Evolutionary conservation across 2,888 invertebrate genomes (phyloP).

Genomic region (Parelbella ahira): DNA sequence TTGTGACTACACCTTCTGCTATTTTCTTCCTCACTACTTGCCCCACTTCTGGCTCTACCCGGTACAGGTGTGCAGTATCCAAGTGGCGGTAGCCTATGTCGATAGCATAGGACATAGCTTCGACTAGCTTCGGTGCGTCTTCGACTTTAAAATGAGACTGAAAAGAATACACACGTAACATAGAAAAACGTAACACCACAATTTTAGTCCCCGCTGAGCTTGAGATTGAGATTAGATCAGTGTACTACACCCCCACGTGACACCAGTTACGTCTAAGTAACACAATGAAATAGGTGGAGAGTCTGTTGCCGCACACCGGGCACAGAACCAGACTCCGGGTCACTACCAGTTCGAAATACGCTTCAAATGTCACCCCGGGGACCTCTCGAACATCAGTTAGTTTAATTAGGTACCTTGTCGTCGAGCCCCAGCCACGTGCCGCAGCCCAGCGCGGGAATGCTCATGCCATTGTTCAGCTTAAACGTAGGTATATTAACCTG

Average conservation of each 20-base stretch:
- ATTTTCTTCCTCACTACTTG: conserved; percentile 82
- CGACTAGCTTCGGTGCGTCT: conserved; percentile 52
- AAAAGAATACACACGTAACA: no score
- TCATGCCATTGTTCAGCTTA: conserved; percentile 54
- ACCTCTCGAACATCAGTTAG: no score
- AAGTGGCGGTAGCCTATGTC: conserved; percentile 88
- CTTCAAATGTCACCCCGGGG: neutral
- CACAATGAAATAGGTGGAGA: no score
- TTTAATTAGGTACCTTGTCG: conserved; percentile 39
- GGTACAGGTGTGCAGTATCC: conserved; percentile 86
- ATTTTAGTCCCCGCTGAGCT: no score
- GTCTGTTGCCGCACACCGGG: no score
- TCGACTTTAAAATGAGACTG: conserved; percentile 42
- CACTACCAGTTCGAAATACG: no score
- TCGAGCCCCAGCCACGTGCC: conserved; percentile 61
- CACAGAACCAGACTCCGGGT: no score
- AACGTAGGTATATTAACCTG: conserved; percentile 58
- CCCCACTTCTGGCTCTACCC: conserved; percentile 86
- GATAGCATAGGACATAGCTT: conserved; percentile 86
- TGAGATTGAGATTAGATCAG: no score
- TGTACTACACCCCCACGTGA: no score
- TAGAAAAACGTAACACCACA: no score
- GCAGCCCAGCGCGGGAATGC: conserved; percentile 57
- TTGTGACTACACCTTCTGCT: conserved; percentile 82
- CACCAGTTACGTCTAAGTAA: no score